A percentile compares a stretch with the other conserved stretches of the same genome.
These are phyloP conservation scores for Petroica traversi DNA, from an alignment of 2,113 vertebrate genomes.

Conservation along the genomic window DNA sequence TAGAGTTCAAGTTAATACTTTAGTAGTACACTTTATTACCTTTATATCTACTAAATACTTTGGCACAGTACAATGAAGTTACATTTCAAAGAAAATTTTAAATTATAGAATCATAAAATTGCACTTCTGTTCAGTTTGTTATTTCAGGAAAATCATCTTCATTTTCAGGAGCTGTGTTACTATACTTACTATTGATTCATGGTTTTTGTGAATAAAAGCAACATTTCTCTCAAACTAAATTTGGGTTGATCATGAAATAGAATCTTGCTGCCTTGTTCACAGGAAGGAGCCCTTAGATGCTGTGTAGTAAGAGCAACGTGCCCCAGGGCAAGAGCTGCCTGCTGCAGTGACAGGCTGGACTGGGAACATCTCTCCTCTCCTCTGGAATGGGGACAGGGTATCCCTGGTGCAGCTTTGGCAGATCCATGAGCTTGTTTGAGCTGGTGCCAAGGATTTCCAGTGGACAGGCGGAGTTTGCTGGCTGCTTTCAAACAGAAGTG, in stretches of 20 bases:
- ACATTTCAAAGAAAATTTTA: neutral
- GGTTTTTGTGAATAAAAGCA: neutral
- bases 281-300: neutral
- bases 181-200: neutral
- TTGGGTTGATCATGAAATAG: neutral
- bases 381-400: neutral
- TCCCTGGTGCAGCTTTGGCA: neutral
- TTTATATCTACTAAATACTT: neutral
- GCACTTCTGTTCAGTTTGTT: neutral
- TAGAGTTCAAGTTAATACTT: neutral
- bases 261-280: neutral
- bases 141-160: neutral
- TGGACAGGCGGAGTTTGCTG: neutral
- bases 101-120: neutral
- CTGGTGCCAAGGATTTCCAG: neutral
- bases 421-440: neutral
- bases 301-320: neutral
- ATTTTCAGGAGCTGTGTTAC: neutral
- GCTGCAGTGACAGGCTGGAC: neutral
- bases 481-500: neutral
- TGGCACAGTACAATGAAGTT: neutral
- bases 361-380: neutral
- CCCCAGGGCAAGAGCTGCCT: neutral
- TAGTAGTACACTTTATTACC: neutral
- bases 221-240: neutral